Evolutionary conservation across 2,888 invertebrate genomes (phyloP).

Genomic region (Philopedon plagiatum): DNA sequence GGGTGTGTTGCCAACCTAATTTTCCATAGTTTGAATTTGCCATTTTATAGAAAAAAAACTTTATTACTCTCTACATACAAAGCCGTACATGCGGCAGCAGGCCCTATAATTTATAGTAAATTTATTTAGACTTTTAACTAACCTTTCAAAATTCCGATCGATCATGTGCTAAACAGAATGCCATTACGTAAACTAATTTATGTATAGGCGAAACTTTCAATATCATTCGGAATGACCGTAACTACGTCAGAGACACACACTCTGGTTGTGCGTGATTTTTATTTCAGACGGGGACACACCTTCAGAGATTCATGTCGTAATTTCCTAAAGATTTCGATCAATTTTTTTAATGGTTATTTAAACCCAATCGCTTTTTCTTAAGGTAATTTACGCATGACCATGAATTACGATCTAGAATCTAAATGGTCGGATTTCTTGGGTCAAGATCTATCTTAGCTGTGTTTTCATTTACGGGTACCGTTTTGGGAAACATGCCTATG

Average conservation of each 20-base stretch:
- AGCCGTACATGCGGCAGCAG: too few species aligned
- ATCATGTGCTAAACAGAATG: conserved; percentile 22
- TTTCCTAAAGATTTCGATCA: conserved; percentile 22
- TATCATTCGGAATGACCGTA: conserved; percentile 21
- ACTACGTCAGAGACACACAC: conserved; percentile 28
- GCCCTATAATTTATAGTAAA: background rate
- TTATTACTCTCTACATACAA: too few species aligned
- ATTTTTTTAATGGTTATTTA: background rate
- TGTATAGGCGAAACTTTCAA: conserved; percentile 36
- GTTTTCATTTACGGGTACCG: too few species aligned
- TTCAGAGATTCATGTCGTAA: conserved; percentile 7
- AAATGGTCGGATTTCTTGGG: too few species aligned
- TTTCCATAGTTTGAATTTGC: too few species aligned
- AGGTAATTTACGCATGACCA: background rate
- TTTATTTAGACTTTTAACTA: background rate
- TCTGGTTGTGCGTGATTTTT: background rate
- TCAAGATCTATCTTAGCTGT: too few species aligned
- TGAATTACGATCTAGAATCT: too few species aligned
- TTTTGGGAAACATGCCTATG: too few species aligned
- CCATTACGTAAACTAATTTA: conserved; percentile 25
- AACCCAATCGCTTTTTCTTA: background rate
- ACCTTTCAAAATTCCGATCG: conserved; percentile 22
- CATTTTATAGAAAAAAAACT: too few species aligned
- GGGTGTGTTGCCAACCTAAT: too few species aligned
- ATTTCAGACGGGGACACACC: conserved; percentile 24